Percentiles rank a stretch among this genome's conserved stretches.
Conservation (phyloP, 1,140 invertebrate species). For the Brachionus rubens region DNA sequence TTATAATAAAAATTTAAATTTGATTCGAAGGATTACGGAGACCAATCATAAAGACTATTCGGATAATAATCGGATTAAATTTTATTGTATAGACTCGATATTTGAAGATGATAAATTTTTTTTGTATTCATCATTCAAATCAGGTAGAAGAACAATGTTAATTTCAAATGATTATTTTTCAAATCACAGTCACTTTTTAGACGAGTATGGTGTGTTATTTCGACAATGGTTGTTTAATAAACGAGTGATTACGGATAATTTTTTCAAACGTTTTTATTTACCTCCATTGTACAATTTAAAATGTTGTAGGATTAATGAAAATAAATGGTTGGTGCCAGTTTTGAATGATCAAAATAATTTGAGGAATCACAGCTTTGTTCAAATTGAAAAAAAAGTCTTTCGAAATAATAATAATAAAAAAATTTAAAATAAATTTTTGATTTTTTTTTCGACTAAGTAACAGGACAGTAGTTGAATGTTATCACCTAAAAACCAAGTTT, state of each 20-base stretch:
- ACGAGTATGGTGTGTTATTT: slow-evolving; percentile 18
- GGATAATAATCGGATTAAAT: background rate
- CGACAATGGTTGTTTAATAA: slow-evolving; percentile 18
- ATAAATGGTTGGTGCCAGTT: slow-evolving; percentile 28
- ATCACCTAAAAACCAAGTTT: too few relatives aligned
- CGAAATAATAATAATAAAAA: background rate
- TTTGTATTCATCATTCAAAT: slow-evolving; percentile 27
- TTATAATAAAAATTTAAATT: background rate
- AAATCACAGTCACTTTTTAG: slow-evolving; percentile 28
- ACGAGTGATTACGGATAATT: background rate
- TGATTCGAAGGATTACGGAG: background rate
- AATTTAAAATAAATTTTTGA: background rate
- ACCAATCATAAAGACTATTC: background rate
- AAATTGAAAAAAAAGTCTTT: background rate
- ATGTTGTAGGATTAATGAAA: background rate
- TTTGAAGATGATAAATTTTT: slow-evolving; percentile 31
- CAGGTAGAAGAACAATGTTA: background rate
- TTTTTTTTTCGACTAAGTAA: too few relatives aligned
- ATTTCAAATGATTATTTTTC: slow-evolving; percentile 36
- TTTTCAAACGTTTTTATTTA: background rate
- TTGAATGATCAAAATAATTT: slow-evolving; percentile 23
- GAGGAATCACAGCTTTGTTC: slow-evolving; percentile 16
- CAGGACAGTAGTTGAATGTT: too few relatives aligned
- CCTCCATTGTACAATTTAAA: slow-evolving; percentile 6
- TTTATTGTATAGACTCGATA: slow-evolving; percentile 12